Evolutionary conservation across 1,140 invertebrate genomes (phyloP).

Genomic region (Drosophila ohnishii): DNA sequence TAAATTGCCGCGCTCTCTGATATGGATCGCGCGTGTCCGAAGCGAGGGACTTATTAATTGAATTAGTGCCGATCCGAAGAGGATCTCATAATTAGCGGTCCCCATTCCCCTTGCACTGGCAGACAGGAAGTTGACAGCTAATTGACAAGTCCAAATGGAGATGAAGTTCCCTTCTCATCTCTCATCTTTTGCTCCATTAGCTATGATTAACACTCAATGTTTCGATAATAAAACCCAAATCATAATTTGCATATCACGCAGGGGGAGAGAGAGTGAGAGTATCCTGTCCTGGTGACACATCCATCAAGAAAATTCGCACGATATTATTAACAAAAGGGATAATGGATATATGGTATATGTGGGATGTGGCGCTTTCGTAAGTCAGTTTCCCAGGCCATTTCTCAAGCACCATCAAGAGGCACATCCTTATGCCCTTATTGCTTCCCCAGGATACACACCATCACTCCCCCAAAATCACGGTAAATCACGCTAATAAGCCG

Average conservation of each 20-base stretch:
- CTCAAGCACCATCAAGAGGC: slow-evolving; percentile 33
- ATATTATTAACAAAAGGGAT: slow-evolving; percentile 68
- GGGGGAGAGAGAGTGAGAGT: neutral
- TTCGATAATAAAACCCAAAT: slow-evolving; percentile 15
- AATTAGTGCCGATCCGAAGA: slow-evolving; percentile 63
- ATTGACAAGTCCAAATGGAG: slow-evolving; percentile 45
- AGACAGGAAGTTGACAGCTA: slow-evolving; percentile 57
- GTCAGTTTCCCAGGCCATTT: slow-evolving; percentile 69
- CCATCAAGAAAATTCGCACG: slow-evolving; percentile 72
- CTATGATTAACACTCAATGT: slow-evolving; percentile 12
- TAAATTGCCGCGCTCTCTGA: slow-evolving; percentile 32
- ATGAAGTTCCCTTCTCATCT: neutral
- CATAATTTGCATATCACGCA: slow-evolving; percentile 62
- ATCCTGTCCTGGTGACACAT: slow-evolving; percentile 44
- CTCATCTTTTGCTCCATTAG: slow-evolving; percentile 19
- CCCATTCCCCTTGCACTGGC: neutral
- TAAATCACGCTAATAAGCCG: slow-evolving; percentile 80
- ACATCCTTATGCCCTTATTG: slow-evolving; percentile 52
- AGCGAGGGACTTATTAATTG: slow-evolving; percentile 63
- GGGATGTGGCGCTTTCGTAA: slow-evolving; percentile 67
- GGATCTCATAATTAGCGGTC: slow-evolving; percentile 42
- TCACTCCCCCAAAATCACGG: slow-evolving; percentile 67
- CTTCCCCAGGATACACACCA: slow-evolving; percentile 31
- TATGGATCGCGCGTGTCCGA: slow-evolving; percentile 57
- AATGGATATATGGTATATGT: slow-evolving; percentile 12